Conservation (phyloP, 2,888 invertebrate species). For the Escarpia spicata region DNA sequence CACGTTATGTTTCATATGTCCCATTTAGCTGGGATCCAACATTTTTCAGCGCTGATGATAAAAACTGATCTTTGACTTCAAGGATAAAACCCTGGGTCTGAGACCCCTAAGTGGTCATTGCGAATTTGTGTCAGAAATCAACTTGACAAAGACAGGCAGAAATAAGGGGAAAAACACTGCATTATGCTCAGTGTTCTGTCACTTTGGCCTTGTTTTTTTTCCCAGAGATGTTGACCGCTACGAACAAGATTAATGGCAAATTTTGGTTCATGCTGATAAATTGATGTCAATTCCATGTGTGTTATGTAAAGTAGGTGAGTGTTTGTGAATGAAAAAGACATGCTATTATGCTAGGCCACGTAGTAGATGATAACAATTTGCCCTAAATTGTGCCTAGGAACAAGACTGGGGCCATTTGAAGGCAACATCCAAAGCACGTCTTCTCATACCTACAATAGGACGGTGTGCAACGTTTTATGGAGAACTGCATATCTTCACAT, state of each 20-base stretch:
- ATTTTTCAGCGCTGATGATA: neutral
- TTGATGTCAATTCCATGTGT: neutral
- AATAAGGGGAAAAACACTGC: neutral
- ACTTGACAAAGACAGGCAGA: neutral
- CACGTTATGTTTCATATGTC: neutral
- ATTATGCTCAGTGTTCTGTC: neutral
- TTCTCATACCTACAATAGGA: neutral
- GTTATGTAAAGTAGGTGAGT: neutral
- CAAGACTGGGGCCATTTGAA: neutral
- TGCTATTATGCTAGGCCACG: neutral
- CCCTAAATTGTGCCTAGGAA: neutral
- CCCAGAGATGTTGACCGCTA: neutral
- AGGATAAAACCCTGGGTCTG: neutral
- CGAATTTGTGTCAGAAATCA: neutral
- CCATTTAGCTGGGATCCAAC: neutral
- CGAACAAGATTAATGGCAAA: neutral
- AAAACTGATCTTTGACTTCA: neutral
- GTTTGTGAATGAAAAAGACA: neutral
- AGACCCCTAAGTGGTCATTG: neutral
- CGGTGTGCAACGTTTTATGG: too few relatives aligned
- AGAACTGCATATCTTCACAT: too few relatives aligned
- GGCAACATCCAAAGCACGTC: neutral
- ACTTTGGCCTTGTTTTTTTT: neutral
- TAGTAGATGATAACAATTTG: neutral
- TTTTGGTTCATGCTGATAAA: neutral